Evolutionary conservation across 1,140 invertebrate genomes (phyloP).

Genomic region (Oncopodura yosiiana): DNA sequence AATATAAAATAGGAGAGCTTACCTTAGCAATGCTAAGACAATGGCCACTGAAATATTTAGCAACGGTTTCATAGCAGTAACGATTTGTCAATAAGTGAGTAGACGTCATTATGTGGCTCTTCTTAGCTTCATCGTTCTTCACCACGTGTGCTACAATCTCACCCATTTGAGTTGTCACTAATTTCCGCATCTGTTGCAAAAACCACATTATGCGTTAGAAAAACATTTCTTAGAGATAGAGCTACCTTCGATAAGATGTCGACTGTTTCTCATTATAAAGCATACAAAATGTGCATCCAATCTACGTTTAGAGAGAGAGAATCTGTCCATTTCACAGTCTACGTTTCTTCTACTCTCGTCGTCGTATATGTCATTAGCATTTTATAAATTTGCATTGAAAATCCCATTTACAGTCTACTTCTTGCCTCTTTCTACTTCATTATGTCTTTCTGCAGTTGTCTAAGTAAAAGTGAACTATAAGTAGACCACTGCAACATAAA

Average conservation of each 20-base stretch:
- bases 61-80: conserved; percentile 29
- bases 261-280: not conserved
- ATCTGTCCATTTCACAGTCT: not conserved
- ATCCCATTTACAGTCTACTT: conserved; percentile 10
- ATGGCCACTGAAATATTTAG: conserved; percentile 23
- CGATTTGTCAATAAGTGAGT: conserved; percentile 20
- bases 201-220: not conserved
- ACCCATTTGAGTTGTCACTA: conserved; percentile 28
- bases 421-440: conserved; percentile 3
- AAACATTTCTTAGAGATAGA: not conserved
- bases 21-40: conserved; percentile 34
- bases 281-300: not conserved
- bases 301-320: not conserved
- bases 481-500: not conserved
- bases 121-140: conserved; percentile 9
- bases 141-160: conserved; percentile 23
- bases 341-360: conserved; percentile 3
- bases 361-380: conserved; percentile 24
- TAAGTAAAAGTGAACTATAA: not conserved
- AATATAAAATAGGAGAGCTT: not conserved
- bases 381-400: conserved; percentile 16
- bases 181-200: conserved; percentile 26
- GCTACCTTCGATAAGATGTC: not conserved
- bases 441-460: not conserved
- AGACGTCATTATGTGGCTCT: conserved; percentile 10